Evolutionary conservation across 2,888 invertebrate genomes (phyloP), one percentile per base, ranked within the genome.

Genomic region (Heliconius hortense): DNA sequence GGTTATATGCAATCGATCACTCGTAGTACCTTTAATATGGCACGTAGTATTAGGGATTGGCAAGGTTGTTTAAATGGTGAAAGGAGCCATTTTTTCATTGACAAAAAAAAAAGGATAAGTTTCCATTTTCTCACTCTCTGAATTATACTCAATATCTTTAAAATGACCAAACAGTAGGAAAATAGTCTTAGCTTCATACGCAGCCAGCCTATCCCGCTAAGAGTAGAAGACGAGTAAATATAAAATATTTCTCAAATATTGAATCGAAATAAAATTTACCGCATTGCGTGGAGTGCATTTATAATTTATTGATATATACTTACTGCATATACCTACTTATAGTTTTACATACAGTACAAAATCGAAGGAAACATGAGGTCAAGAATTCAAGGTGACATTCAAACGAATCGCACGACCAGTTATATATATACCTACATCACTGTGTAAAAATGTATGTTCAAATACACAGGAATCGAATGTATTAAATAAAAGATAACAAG

Each of bases 321-420:
- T 15, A 56, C 13, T 69, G 66, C 62, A 70, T 43, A 70, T 48
- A 71, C 31, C 18, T 48, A 48, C 43, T 59, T 69, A 63, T 60
- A 72, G 26, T 64, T 64, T 26, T 66, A 56, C 62, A 66, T 75
- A 56, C 56, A 56, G 74, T 74, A 76, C 56, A 68, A 78, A 78
- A 76, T 68, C 70, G 64, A 75, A 78, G 77, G 77, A 78, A 74
- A 77, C 75, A 69, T 72, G 72, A 77, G 77, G 77, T 77, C 73
- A 72, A 77, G 56, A 69, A 75, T 77, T 72, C 77, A 79, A 79
- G 79, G 77, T 78, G 79, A 78, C 78, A 79, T 79, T 79, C 76
- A 78, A 72, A 78, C 76, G 60, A 69, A 76, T 72, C 63, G 60
- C 72, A 75, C 67, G 63, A 78, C 76, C 78, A 76, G 71, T 77